A percentile compares a stretch with the other conserved stretches of the same genome.
Evolutionary conservation across 2,113 vertebrate species (phyloP).

Genomic region (Erinaceus europaeus): DNA sequence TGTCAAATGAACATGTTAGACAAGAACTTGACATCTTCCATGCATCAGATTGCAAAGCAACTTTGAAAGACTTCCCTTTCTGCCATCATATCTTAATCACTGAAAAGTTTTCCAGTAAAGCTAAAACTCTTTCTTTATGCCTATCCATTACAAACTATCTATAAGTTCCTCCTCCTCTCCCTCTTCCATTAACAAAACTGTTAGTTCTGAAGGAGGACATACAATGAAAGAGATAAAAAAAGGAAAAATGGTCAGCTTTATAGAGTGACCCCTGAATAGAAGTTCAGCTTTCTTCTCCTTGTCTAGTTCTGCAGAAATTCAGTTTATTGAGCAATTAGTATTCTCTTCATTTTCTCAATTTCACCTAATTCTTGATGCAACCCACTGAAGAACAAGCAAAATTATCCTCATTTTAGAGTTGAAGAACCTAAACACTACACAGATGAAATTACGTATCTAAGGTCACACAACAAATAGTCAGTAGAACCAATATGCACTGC

Average conservation of each 20-base stretch:
- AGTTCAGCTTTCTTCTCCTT: not conserved
- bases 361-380: not conserved
- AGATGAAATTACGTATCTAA: not conserved
- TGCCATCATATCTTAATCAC: not conserved
- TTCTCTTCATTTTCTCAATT: not conserved
- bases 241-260: not conserved
- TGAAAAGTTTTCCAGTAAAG: not conserved
- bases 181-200: not conserved
- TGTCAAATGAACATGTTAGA: not conserved
- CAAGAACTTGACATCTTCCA: not conserved
- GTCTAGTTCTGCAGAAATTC: not conserved
- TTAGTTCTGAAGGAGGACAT: not conserved
- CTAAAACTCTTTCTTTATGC: not conserved
- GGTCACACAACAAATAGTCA: not conserved
- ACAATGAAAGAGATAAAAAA: not conserved
- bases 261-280: not conserved
- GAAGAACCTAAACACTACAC: not conserved
- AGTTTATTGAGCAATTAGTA: not conserved
- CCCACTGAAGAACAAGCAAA: not conserved
- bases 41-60: not conserved
- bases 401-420: not conserved
- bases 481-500: not conserved
- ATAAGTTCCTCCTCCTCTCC: not conserved
- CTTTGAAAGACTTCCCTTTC: not conserved
- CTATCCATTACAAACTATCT: not conserved